Conservation (phyloP, 1,140 invertebrate species). For the Bilobella aurantiaca region DNA sequence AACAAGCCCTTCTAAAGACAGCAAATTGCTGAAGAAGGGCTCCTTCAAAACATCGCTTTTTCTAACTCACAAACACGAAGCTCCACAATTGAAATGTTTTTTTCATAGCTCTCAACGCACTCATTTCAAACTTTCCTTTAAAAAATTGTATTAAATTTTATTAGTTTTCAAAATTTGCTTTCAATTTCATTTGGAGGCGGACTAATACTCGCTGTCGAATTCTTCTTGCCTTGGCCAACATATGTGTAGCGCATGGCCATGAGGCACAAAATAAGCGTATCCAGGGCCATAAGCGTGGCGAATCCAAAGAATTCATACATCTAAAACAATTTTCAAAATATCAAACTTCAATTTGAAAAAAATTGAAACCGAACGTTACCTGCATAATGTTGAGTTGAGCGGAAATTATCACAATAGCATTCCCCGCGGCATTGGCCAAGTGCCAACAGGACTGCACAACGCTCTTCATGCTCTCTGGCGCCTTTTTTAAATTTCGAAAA, state of each 20-base stretch:
- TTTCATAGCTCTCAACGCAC: background rate
- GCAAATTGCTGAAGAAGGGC: too few relatives aligned
- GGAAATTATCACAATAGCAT: conserved; percentile 78
- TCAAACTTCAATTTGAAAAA: background rate
- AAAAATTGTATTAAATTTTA: too few relatives aligned
- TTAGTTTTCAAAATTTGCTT: conserved; percentile 1
- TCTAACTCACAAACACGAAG: too few relatives aligned
- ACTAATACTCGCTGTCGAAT: background rate
- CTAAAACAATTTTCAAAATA: conserved; percentile 42
- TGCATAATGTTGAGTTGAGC: conserved; percentile 52
- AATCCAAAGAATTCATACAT: conserved; percentile 77
- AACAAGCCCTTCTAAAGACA: too few relatives aligned
- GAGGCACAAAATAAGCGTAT: conserved; percentile 66
- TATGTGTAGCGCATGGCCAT: conserved; percentile 66
- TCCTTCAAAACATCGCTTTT: too few relatives aligned
- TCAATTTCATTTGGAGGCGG: background rate
- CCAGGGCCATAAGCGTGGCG: conserved; percentile 67
- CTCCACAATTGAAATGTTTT: too few relatives aligned
- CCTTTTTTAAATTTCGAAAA: conserved; percentile 44
- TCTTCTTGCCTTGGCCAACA: conserved; percentile 32
- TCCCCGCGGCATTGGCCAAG: conserved; percentile 78
- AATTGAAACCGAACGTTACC: conserved; percentile 40
- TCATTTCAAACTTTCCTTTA: too few relatives aligned
- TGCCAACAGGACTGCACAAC: conserved; percentile 80
- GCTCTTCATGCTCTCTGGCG: conserved; percentile 81